These are phyloP conservation scores for Euphydryas editha DNA, from an alignment of 2,888 invertebrate species.

Conservation along the genomic window DNA sequence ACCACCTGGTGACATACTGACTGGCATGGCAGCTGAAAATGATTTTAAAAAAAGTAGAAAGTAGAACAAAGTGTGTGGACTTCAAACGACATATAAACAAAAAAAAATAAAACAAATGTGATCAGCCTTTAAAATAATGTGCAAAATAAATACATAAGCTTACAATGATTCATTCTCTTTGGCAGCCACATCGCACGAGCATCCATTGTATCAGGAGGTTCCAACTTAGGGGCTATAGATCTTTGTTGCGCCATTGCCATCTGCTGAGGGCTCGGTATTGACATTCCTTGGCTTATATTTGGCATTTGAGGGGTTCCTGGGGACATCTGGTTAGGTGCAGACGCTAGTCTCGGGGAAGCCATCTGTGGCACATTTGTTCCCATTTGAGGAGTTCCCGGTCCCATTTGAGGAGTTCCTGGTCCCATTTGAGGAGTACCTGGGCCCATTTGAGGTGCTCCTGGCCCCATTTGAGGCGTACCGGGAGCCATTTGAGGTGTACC, in stretches of 20 bases:
- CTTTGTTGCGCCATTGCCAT: conserved; percentile 72
- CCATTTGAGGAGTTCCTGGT: conserved; percentile 54
- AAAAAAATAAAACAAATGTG: conserved; percentile 47
- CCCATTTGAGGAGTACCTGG: conserved; percentile 62
- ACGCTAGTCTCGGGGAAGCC: conserved; percentile 74
- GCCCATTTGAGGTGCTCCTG: conserved; percentile 57
- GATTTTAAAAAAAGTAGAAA: conserved; percentile 14
- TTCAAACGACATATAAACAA: conserved; percentile 22
- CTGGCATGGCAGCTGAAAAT: conserved; percentile 74
- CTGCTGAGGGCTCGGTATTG: conserved; percentile 70
- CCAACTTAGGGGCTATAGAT: conserved; percentile 82
- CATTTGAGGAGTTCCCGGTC: conserved; percentile 56
- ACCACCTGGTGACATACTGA: conserved; percentile 75
- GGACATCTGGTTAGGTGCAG: conserved; percentile 75
- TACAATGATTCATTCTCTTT: conserved; percentile 86
- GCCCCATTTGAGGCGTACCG: conserved; percentile 60
- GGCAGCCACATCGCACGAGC: conserved; percentile 86
- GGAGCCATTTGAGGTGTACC: conserved; percentile 63
- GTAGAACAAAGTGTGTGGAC: not conserved
- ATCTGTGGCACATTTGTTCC: conserved; percentile 68
- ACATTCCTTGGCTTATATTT: conserved; percentile 70
- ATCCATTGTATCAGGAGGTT: conserved; percentile 84
- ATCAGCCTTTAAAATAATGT: conserved; percentile 44
- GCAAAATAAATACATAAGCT: conserved; percentile 70
- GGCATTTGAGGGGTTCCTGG: conserved; percentile 76